Base-by-base conservation (phyloP, 2,888 invertebrate genomes). In the Blastobasis lacticolella region DNA sequence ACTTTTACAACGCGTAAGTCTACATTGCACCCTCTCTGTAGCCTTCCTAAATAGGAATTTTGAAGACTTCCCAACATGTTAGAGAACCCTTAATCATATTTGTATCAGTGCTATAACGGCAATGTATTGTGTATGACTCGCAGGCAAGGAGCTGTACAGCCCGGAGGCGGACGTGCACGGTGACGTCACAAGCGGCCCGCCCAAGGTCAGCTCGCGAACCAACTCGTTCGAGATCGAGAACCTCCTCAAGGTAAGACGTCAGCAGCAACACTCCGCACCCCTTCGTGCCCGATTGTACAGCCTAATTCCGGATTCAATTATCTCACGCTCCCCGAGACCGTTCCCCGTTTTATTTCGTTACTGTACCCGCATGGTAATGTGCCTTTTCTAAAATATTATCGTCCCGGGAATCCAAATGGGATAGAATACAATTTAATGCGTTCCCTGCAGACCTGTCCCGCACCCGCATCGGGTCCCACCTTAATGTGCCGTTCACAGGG, bases 151-250 rank as follows among this genome's bases (percentile, higher is more conserved):
- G 75, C 81, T 93, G 59, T 93, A 93, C 77, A 92, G 92, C 61
- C 92, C 92, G 10, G 93, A 93, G 60, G 56, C 75, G 1, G 86
- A 86, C 23, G 72, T 66, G 1, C 81, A 81, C 74, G 74, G 89
- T 57, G 65, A 72, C 8, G 63, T 80, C 49, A 70, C 63, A 54
- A 68, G 72, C 36, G 88, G 88, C 46, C 82, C 86, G 9, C 87
- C 87, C 6, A 94, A 93, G 83, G 92, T 92, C 69, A 92, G 93
- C 64, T 94, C 94, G 50, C 91, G 96, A 64, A 94, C 96, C 57
- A 97, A 96, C 85, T 96, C 97, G 53, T 96, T 97, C 80, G 97
- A 97, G 89, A 97, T 97, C 70, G 97, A 97, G 88, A 97, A 96
- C 86, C 91, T 97, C 69, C 91, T 98, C 61, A 97, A 97, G 92